These are phyloP conservation scores for Glomeris maerens DNA, from an alignment of 1,140 invertebrate species.

Conservation along the genomic window DNA sequence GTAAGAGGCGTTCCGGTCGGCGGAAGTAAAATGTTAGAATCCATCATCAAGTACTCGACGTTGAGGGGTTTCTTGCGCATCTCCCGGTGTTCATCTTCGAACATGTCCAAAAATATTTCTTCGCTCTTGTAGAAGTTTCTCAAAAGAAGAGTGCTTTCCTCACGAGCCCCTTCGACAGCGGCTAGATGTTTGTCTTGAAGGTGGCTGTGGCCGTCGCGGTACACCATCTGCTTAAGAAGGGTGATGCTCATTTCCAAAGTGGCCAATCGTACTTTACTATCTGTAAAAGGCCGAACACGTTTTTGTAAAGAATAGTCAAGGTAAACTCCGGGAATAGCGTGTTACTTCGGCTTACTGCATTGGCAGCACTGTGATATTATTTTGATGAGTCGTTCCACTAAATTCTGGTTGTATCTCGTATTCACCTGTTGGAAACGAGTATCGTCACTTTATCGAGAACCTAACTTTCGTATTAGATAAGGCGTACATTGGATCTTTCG, in stretches of 20 bases:
- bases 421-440: too few species aligned
- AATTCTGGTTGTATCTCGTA: constrained; percentile 53
- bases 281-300: constrained; percentile 33
- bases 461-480: too few species aligned
- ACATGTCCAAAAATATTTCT: constrained; percentile 97
- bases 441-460: too few species aligned
- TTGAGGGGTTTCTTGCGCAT: constrained; percentile 74
- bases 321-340: background rate
- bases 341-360: constrained; percentile 30
- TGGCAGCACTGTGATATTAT: constrained; percentile 70
- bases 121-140: constrained; percentile 94
- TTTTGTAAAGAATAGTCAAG: background rate
- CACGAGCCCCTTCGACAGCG: constrained; percentile 59
- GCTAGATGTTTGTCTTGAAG: constrained; percentile 48
- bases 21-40: constrained; percentile 87
- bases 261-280: constrained; percentile 61
- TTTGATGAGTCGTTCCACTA: constrained; percentile 62
- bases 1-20: constrained; percentile 94
- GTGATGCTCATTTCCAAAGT: constrained; percentile 78
- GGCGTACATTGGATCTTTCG: constrained; percentile 31
- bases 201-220: constrained; percentile 31
- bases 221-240: constrained; percentile 46
- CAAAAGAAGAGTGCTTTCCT: constrained; percentile 69
- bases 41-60: constrained; percentile 87
- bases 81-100: constrained; percentile 93